A percentile compares a stretch with the other conserved stretches of the same genome.
phyloP scores from a whole-genome alignment of 2,797 vertebrate genomes.

The Sebastes aleutianus region DNA sequence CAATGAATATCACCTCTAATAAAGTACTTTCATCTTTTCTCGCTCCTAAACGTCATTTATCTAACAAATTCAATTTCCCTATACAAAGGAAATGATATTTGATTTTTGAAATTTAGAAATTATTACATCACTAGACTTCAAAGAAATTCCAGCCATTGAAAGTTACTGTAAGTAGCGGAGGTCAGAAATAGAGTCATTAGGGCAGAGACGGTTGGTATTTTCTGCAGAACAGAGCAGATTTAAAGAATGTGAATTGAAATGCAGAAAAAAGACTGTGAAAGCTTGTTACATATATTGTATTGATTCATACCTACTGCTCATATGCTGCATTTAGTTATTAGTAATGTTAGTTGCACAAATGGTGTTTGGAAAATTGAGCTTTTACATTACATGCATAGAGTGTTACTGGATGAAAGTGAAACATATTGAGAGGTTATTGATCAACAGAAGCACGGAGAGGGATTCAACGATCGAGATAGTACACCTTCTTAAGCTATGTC shows the following conservation, averaged over 20 bases:
- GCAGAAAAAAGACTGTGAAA: not conserved
- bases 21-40: not conserved
- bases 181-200: not conserved
- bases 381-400: not conserved
- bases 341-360: not conserved
- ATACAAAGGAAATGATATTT: not conserved
- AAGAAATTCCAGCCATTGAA: constrained; percentile 23
- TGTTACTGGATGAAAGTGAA: not conserved
- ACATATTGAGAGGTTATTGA: constrained; percentile 2
- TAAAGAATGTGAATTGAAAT: not conserved
- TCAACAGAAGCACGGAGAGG: not conserved
- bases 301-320: not conserved
- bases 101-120: not conserved
- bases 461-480: not conserved
- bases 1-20: not conserved
- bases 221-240: not conserved
- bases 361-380: not conserved
- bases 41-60: not conserved
- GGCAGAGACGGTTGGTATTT: not conserved
- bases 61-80: not conserved
- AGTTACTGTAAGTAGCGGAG: not conserved
- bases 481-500: not conserved
- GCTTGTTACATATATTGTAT: not conserved
- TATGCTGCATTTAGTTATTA: not conserved
- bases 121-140: constrained; percentile 11